These are phyloP conservation scores for Coenonympha arcania DNA, from an alignment of 2,888 invertebrate species.

Conservation along the genomic window DNA sequence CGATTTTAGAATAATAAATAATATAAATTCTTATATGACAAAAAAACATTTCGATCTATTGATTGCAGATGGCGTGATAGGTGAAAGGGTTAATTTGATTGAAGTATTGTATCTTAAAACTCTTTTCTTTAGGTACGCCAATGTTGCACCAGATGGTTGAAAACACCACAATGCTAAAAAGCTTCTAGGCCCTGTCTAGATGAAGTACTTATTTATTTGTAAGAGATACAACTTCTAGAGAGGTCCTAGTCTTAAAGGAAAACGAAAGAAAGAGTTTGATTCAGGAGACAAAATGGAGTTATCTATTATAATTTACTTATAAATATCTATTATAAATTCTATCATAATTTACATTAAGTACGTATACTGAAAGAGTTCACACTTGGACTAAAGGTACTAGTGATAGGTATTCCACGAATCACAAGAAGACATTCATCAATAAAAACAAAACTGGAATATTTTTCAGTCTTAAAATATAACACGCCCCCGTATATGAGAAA, in stretches of 20 bases:
- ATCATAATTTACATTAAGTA: slow-evolving; percentile 73
- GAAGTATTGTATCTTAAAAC: too few species aligned
- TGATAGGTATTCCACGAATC: slow-evolving; percentile 49
- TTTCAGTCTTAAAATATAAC: slow-evolving; percentile 72
- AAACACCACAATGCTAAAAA: too few species aligned
- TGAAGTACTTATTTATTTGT: slow-evolving; percentile 31
- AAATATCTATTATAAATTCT: slow-evolving; percentile 74
- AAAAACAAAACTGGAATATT: slow-evolving; percentile 67
- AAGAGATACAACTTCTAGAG: slow-evolving; percentile 39
- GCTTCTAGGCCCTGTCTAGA: slow-evolving; percentile 44
- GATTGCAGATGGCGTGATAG: too few species aligned
- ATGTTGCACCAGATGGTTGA: too few species aligned
- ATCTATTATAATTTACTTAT: slow-evolving; percentile 68
- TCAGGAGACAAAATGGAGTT: slow-evolving; percentile 65
- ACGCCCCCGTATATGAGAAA: slow-evolving; percentile 44
- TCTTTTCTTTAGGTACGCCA: too few species aligned
- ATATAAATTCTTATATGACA: too few species aligned
- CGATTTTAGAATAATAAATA: too few species aligned
- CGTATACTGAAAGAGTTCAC: slow-evolving; percentile 74
- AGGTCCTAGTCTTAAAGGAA: slow-evolving; percentile 40
- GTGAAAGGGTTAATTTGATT: too few species aligned
- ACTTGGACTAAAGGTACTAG: slow-evolving; percentile 68
- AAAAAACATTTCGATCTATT: too few species aligned
- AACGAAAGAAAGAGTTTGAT: slow-evolving; percentile 28
- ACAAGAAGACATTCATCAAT: slow-evolving; percentile 43